Conservation (phyloP, 2,888 invertebrate species). For the Lottia scabra region DNA sequence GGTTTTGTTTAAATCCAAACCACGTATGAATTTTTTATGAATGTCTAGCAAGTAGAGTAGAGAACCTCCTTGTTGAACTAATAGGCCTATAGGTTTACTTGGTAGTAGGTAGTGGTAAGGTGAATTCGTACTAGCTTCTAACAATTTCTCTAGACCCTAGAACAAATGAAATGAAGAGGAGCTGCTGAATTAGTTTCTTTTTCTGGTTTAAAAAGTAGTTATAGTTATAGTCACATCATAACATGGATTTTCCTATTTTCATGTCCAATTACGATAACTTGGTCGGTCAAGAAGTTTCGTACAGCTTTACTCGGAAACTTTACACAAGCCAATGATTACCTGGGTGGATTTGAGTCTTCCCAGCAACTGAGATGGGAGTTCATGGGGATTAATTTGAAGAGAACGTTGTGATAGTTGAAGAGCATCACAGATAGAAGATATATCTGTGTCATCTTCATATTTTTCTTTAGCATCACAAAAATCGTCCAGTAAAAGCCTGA, state of each 20-base stretch:
- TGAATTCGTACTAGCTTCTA: slow-evolving; percentile 37
- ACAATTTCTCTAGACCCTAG: slow-evolving; percentile 29
- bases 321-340: slow-evolving; percentile 23
- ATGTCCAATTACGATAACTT: too few relatives aligned
- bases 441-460: slow-evolving; percentile 38
- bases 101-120: slow-evolving; percentile 42
- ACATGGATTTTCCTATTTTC: too few relatives aligned
- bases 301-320: too few relatives aligned
- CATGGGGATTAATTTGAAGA: slow-evolving; percentile 34
- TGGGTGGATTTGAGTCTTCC: slow-evolving; percentile 33
- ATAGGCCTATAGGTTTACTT: slow-evolving; percentile 39
- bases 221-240: too few relatives aligned
- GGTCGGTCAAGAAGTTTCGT: too few relatives aligned
- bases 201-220: too few relatives aligned
- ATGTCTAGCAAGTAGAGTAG: slow-evolving; percentile 50
- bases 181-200: too few relatives aligned
- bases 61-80: slow-evolving; percentile 53
- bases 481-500: slow-evolving; percentile 48
- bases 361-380: slow-evolving; percentile 39
- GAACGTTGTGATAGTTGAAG: slow-evolving; percentile 52
- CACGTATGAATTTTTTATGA: slow-evolving; percentile 45
- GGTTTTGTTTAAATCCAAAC: slow-evolving; percentile 44
- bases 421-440: slow-evolving; percentile 35
- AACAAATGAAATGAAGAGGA: too few relatives aligned
- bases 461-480: slow-evolving; percentile 33